Percentiles rank a stretch among this genome's conserved stretches.
phyloP scores from a whole-genome alignment of 64 coral and sea anemone genomes.

The Montipora capricornis region DNA sequence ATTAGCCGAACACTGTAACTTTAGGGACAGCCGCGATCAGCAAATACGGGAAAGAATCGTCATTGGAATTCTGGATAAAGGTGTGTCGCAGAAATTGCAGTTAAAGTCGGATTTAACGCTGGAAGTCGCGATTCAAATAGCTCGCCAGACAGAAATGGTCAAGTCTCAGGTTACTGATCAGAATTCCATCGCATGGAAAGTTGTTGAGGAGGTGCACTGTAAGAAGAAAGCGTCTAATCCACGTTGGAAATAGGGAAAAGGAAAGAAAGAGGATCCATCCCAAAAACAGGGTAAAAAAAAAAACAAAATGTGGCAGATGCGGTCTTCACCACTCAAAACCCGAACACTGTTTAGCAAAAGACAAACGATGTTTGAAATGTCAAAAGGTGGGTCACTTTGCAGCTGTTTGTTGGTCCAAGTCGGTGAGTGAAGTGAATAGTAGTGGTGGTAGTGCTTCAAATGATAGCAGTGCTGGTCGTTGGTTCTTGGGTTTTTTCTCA shows the following conservation, averaged over 20 bases:
- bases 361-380: too few species aligned
- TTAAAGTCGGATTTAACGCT: constrained; percentile 5
- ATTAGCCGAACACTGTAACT: constrained; percentile 44
- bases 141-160: constrained; percentile 4
- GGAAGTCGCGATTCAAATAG: not conserved
- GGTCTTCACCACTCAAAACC: too few species aligned
- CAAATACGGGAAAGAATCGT: constrained; percentile 56
- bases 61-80: constrained; percentile 30
- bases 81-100: constrained; percentile 24
- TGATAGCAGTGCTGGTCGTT: too few species aligned
- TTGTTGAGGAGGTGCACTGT: not conserved
- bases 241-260: not conserved
- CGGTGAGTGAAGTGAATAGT: not conserved
- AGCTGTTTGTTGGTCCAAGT: not conserved
- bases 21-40: not conserved
- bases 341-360: too few species aligned
- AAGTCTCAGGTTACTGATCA: constrained; percentile 11
- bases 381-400: not conserved
- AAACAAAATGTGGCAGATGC: too few species aligned
- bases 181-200: not conserved
- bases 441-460: too few species aligned
- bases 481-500: too few species aligned
- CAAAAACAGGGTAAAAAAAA: too few species aligned
- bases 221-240: too few species aligned
- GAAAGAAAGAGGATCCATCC: too few species aligned